Evolutionary conservation across 1,140 invertebrate genomes (phyloP), one percentile per base, ranked within the genome.

Genomic region (Idris sp.): DNA sequence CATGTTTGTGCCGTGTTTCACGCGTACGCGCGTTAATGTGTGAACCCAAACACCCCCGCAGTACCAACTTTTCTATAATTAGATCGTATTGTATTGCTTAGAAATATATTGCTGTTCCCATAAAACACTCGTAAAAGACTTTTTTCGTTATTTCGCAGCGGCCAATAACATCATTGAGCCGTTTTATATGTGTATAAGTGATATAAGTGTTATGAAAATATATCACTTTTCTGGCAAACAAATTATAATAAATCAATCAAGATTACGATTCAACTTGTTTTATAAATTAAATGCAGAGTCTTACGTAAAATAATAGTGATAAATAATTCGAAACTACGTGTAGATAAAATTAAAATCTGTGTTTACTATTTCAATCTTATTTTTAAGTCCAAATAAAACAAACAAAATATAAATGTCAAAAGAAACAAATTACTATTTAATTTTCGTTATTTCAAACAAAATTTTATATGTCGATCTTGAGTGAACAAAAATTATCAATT

Each of bases 41-140:
- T 75, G 76, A 61, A 65, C 51, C 68, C 72, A 44, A 53, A 69
- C 74, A 65, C 48, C 74, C 72, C 64, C 43, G 25, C 53, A 35
- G 14, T 43, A 44, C 71, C 68, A 78, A 69, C 68, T 74, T 79
- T 79, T 83, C 84, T 86, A 85, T 86, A 84, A 85, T 86, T 86
- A 85, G 79, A 78, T 73, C 67, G 80, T 77, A 83, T 86, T 86
- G 82, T 84, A 81, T 83, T 83, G 83, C 81, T 81, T 78, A 46
- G 65, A 61, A 76, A 78, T 65, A 75, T 80, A 84, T 84, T 84
- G 83, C 79, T 76, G 74, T 74, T 75, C 80, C 77, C 81, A 73
- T 83, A 82, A 85, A 84, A 65, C 15, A 46, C 38, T 62, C 49
- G 41, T 71, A 62, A 71, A 71, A 71, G 2, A 44, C 25, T 61